Evolutionary conservation across 2,888 invertebrate species (phyloP).

Genomic region (Epinotia ramella): DNA sequence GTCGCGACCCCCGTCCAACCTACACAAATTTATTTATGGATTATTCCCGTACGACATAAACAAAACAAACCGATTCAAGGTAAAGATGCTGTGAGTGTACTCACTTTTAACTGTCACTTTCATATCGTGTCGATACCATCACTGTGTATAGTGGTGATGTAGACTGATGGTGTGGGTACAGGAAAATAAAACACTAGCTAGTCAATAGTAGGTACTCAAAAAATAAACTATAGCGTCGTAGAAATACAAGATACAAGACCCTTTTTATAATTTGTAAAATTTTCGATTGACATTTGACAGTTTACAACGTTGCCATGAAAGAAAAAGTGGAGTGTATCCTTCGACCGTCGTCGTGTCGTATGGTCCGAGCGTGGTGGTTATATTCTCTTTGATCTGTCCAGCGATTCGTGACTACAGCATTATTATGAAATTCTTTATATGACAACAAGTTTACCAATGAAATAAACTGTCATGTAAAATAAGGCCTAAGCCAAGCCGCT

Average conservation of each 20-base stretch:
- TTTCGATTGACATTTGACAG: not conserved
- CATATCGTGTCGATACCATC: slow-evolving; percentile 70
- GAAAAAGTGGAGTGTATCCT: not conserved
- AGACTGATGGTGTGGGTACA: not conserved
- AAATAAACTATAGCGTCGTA: not conserved
- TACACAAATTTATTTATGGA: slow-evolving; percentile 58
- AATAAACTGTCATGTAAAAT: too few species aligned
- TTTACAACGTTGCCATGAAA: not conserved
- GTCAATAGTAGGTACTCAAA: not conserved
- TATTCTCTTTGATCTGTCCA: too few species aligned
- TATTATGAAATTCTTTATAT: too few species aligned
- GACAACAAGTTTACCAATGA: too few species aligned
- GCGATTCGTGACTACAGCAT: too few species aligned
- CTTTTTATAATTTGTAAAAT: not conserved
- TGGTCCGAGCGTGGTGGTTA: too few species aligned
- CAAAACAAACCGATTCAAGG: slow-evolving; percentile 26
- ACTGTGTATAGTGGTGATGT: slow-evolving; percentile 12
- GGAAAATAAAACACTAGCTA: not conserved
- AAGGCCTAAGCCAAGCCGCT: too few species aligned
- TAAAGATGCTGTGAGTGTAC: slow-evolving; percentile 53
- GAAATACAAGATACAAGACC: not conserved
- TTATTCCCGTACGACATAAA: slow-evolving; percentile 30
- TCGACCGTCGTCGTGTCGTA: too few species aligned
- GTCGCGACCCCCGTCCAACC: slow-evolving; percentile 98
- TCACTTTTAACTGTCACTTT: slow-evolving; percentile 88